A percentile compares a stretch with the other conserved stretches of the same genome.
These are phyloP conservation scores for Oxyruncus cristatus DNA, from an alignment of 2,113 vertebrate species.

Conservation along the genomic window DNA sequence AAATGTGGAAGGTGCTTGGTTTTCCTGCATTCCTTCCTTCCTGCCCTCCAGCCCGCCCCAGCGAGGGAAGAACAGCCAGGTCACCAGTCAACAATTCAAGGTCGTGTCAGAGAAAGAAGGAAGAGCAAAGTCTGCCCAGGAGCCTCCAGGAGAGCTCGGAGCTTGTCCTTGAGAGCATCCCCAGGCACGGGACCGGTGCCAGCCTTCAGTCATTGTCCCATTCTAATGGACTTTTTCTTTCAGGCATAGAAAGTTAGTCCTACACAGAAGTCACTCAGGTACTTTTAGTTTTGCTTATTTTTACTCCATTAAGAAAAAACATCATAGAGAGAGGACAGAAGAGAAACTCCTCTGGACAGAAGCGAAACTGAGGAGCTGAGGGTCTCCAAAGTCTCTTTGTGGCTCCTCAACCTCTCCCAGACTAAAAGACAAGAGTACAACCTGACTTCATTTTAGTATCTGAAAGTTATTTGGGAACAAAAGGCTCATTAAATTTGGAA, in stretches of 20 bases:
- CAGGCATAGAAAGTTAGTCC: background rate
- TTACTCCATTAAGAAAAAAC: background rate
- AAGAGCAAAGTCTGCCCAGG: background rate
- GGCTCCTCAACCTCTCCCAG: background rate
- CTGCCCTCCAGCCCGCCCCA: background rate
- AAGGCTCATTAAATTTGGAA: background rate
- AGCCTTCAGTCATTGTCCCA: background rate
- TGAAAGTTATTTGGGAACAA: background rate
- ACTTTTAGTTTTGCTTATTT: background rate
- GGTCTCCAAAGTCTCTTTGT: background rate
- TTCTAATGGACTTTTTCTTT: background rate
- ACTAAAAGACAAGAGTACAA: background rate
- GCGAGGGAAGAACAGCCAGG: fast-evolving
- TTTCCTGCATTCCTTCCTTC: background rate
- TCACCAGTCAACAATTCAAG: background rate
- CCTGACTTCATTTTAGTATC: background rate
- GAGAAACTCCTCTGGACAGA: too few relatives aligned
- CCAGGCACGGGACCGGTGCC: fast-evolving
- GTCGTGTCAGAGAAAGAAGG: background rate
- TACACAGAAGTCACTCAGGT: background rate
- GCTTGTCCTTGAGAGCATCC: background rate
- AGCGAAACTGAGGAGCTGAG: background rate
- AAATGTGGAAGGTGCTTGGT: fast-evolving
- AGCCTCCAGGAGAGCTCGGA: background rate
- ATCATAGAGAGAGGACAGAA: too few relatives aligned